Percentiles rank a stretch among this genome's conserved stretches.
phyloP scores from a whole-genome alignment of 1,140 invertebrate genomes.

The Leptinotarsa undecemlineata region DNA sequence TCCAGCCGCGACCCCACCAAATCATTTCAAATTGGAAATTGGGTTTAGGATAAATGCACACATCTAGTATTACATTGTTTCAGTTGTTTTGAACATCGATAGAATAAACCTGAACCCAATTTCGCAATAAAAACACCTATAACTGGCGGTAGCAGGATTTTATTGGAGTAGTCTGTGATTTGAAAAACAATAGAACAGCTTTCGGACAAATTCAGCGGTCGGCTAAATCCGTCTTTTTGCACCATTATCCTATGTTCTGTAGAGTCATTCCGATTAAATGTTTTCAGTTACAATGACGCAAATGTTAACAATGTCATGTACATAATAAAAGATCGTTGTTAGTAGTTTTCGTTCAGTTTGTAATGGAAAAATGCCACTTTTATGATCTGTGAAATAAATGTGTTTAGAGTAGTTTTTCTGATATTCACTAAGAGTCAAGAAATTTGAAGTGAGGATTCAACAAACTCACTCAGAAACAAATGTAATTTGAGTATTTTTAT shows the following conservation, averaged over 20 bases:
- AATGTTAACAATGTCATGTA: slow-evolving; percentile 10
- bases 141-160: slow-evolving; percentile 9
- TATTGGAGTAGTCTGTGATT: slow-evolving; percentile 17
- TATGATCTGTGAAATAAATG: neutral
- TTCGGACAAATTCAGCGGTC: slow-evolving; percentile 20
- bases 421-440: no score
- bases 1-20: no score
- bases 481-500: no score
- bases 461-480: no score
- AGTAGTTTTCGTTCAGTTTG: neutral
- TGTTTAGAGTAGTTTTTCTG: no score
- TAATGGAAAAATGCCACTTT: neutral
- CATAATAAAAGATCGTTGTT: neutral
- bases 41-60: neutral
- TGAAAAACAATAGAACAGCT: slow-evolving; percentile 16
- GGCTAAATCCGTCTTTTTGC: slow-evolving; percentile 13
- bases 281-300: slow-evolving; percentile 5
- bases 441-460: no score
- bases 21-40: no score
- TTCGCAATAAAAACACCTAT: slow-evolving; percentile 8
- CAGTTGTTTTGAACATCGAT: neutral
- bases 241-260: slow-evolving; percentile 4
- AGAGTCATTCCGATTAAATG: slow-evolving; percentile 1
- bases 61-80: neutral
- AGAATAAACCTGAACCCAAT: slow-evolving; percentile 2